phyloP scores from a whole-genome alignment of 2,113 vertebrate genomes.

The Sander vitreus region DNA sequence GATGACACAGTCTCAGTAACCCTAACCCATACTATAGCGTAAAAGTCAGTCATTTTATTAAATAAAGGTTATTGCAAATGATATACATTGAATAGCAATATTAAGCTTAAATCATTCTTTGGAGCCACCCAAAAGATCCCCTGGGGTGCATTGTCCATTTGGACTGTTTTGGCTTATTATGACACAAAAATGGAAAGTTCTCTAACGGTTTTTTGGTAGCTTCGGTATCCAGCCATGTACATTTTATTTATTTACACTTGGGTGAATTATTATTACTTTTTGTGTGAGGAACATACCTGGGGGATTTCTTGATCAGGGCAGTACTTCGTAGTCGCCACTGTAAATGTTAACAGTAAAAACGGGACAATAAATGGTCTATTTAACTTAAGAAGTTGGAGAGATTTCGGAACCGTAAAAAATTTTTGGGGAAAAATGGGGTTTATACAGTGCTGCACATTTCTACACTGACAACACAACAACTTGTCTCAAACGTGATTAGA shows the following conservation, averaged over 20 bases:
- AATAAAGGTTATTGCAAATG: slow-evolving; percentile 2
- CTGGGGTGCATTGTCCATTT: not conserved
- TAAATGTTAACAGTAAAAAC: too few species aligned
- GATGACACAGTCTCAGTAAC: not conserved
- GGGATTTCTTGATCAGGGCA: not conserved
- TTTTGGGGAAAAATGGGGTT: not conserved
- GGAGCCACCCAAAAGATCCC: not conserved
- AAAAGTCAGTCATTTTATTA: not conserved
- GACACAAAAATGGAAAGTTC: not conserved
- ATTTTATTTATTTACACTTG: too few species aligned
- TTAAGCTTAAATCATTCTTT: not conserved
- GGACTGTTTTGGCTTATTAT: not conserved
- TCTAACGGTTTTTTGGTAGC: not conserved
- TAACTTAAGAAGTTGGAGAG: not conserved
- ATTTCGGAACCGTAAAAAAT: not conserved
- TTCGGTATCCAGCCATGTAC: not conserved
- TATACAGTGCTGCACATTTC: not conserved
- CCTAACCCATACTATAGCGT: not conserved
- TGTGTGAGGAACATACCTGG: not conserved
- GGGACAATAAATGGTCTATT: too few species aligned
- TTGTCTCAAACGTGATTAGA: not conserved
- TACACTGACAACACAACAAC: not conserved
- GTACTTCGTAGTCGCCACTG: not conserved
- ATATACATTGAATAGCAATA: not conserved
- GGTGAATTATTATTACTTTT: too few species aligned